Evolutionary conservation across 2,888 invertebrate genomes (phyloP).

Genomic region (Agrotis ipsilon): DNA sequence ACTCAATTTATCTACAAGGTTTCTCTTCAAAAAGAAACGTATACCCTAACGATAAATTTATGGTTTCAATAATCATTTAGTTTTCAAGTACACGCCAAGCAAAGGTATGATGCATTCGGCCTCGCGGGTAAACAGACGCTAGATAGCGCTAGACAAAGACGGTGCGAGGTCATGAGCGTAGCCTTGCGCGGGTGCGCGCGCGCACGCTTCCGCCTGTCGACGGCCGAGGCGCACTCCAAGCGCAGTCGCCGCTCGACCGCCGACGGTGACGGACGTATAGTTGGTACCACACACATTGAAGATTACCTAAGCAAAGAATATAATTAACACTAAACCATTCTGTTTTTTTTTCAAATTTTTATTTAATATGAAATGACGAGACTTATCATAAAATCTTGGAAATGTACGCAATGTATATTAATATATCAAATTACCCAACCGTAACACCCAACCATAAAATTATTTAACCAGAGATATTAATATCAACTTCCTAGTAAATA

Average conservation of each 20-base stretch:
- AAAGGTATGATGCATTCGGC: constrained; percentile 90
- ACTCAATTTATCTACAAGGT: constrained; percentile 80
- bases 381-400: neutral
- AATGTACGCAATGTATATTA: constrained; percentile 4
- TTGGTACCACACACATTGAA: neutral
- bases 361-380: no score
- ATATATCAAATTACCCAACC: constrained; percentile 23
- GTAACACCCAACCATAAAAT: constrained; percentile 19
- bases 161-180: constrained; percentile 90
- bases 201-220: constrained; percentile 88
- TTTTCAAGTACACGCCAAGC: constrained; percentile 81
- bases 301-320: constrained; percentile 10
- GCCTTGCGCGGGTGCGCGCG: constrained; percentile 89
- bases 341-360: neutral
- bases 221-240: constrained; percentile 73
- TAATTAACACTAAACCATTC: neutral
- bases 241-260: constrained; percentile 75
- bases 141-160: constrained; percentile 91
- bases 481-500: constrained; percentile 67
- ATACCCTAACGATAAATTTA: constrained; percentile 76
- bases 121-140: constrained; percentile 89
- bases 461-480: constrained; percentile 42
- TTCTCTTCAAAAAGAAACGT: constrained; percentile 74
- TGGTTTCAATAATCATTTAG: constrained; percentile 82
- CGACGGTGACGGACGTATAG: constrained; percentile 71